Conservation (phyloP, 2,888 invertebrate genomes). For the Diabrotica balteata region DNA sequence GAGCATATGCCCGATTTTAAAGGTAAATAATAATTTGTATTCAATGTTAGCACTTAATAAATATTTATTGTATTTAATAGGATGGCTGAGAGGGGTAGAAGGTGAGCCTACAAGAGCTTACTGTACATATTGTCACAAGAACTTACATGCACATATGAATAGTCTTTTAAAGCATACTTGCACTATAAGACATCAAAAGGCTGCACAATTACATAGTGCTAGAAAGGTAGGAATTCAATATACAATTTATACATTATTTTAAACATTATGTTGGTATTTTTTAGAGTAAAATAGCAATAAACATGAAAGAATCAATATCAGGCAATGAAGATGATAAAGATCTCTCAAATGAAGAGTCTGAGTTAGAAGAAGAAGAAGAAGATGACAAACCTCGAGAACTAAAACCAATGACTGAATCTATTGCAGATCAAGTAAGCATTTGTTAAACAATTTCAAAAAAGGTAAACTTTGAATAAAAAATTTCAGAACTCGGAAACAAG, state of each 20-base stretch:
- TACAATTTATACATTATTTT: no score
- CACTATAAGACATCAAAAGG: slow-evolving; percentile 66
- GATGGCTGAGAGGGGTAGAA: slow-evolving; percentile 66
- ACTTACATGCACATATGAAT: slow-evolving; percentile 66
- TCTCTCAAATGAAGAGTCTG: slow-evolving; percentile 32
- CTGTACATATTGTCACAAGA: slow-evolving; percentile 66
- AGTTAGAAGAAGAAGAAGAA: slow-evolving; percentile 41
- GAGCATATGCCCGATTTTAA: slow-evolving; percentile 67
- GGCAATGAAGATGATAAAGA: slow-evolving; percentile 28
- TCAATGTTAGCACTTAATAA: neutral
- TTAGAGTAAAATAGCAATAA: slow-evolving; percentile 18
- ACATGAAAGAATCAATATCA: slow-evolving; percentile 13
- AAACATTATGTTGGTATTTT: neutral
- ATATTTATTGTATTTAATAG: slow-evolving; percentile 47
- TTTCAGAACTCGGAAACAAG: slow-evolving; percentile 17
- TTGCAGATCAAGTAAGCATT: slow-evolving; percentile 12
- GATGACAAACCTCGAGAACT: slow-evolving; percentile 12
- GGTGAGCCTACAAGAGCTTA: slow-evolving; percentile 65
- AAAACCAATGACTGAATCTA: slow-evolving; percentile 17
- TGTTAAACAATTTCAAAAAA: neutral
- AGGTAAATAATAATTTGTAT: slow-evolving; percentile 55
- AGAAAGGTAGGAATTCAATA: slow-evolving; percentile 31
- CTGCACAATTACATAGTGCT: slow-evolving; percentile 51
- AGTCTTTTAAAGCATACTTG: slow-evolving; percentile 68
- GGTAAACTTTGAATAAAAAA: no score